These are phyloP conservation scores for Gonatopus flavifemur DNA, from an alignment of 1,140 invertebrate genomes.

Conservation along the genomic window DNA sequence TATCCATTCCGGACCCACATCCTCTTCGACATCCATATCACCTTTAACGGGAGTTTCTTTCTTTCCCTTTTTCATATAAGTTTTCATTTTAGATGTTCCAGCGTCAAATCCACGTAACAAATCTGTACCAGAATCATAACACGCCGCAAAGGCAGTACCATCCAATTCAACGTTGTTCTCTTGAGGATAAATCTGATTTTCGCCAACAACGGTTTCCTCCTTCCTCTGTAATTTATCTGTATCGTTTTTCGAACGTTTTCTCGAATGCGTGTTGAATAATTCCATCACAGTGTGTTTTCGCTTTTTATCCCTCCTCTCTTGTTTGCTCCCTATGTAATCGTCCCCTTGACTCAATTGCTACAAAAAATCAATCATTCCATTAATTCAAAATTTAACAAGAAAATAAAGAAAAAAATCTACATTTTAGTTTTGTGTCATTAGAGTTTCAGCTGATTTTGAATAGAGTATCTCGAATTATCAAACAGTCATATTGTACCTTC, in stretches of 20 bases:
- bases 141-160: constrained; percentile 21
- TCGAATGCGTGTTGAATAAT: constrained; percentile 61
- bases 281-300: constrained; percentile 70
- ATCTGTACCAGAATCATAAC: constrained; percentile 38
- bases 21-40: constrained; percentile 38
- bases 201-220: constrained; percentile 10
- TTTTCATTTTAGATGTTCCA: constrained; percentile 26
- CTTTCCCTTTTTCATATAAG: constrained; percentile 35
- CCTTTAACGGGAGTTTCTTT: constrained; percentile 28
- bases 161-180: constrained; percentile 31
- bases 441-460: too few relatives aligned
- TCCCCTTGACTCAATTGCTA: constrained; percentile 37
- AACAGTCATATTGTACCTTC: too few relatives aligned
- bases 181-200: constrained; percentile 15
- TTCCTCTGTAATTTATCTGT: constrained; percentile 50
- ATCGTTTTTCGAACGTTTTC: constrained; percentile 42
- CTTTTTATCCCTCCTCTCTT: constrained; percentile 70
- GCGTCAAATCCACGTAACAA: constrained; percentile 32
- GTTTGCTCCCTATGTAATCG: constrained; percentile 60
- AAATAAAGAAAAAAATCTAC: too few relatives aligned
- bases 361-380: constrained; percentile 13
- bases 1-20: constrained; percentile 48
- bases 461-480: too few relatives aligned
- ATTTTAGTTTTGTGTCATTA: too few relatives aligned
- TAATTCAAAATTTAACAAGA: too few relatives aligned